Conservation (phyloP, 2,797 vertebrate species). For the Bucorvus abyssinicus region DNA sequence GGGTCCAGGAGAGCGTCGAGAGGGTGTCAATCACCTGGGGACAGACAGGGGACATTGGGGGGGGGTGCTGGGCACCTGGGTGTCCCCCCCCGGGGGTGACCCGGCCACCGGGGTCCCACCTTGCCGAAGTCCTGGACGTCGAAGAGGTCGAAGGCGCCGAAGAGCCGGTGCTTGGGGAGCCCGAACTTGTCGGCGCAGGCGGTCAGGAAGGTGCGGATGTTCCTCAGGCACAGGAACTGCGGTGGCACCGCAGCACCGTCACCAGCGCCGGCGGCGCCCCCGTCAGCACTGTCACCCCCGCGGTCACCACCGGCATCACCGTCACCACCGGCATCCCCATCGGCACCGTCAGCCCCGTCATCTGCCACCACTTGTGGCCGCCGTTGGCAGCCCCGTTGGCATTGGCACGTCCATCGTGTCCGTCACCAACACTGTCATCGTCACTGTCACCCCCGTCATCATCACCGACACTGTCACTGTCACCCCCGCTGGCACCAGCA, state of each 20-base stretch:
- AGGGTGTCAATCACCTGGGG: conserved; percentile 35
- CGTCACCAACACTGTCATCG: no score
- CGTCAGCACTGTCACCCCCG: no score
- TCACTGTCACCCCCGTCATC: no score
- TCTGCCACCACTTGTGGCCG: no score
- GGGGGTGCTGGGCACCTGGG: accelerated
- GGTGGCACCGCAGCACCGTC: not conserved
- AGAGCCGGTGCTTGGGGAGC: conserved; percentile 33
- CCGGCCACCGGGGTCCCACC: not conserved
- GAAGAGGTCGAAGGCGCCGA: conserved; percentile 40
- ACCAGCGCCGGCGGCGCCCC: no score
- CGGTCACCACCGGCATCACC: not conserved
- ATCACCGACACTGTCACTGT: no score
- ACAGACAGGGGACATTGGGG: not conserved
- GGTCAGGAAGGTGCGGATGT: conserved; percentile 43
- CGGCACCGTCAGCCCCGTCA: accelerated
- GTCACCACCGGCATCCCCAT: not conserved
- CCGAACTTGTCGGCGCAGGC: not conserved
- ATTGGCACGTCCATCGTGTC: no score
- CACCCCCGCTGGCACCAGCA: not conserved
- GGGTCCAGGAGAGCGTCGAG: conserved; percentile 17
- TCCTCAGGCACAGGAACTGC: conserved; percentile 49
- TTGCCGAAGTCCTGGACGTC: conserved; percentile 26
- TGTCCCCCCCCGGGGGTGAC: not conserved
- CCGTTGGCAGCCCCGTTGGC: no score